These are phyloP conservation scores for Cantharis rufa DNA, from an alignment of 2,888 invertebrate species.

Conservation along the genomic window DNA sequence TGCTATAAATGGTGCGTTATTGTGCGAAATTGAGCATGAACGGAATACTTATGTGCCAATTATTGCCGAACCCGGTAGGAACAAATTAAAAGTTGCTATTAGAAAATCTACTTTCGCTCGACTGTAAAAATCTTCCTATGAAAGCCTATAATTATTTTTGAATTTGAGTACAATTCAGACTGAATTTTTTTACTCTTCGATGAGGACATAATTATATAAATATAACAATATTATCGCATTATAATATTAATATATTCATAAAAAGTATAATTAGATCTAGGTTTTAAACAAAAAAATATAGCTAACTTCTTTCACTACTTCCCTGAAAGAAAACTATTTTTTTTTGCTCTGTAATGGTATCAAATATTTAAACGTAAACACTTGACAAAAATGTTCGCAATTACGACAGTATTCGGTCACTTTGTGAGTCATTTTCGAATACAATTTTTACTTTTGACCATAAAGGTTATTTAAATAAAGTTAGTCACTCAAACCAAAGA, in stretches of 20 bases:
- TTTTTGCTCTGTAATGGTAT: too few relatives aligned
- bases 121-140: background rate
- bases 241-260: too few relatives aligned
- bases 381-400: background rate
- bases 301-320: too few relatives aligned
- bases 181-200: background rate
- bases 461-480: background rate
- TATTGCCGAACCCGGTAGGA: background rate
- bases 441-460: background rate
- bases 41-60: background rate
- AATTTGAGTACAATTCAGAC: background rate
- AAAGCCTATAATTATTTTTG: background rate
- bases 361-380: too few relatives aligned
- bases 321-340: too few relatives aligned
- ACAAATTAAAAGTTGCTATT: background rate
- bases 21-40: background rate
- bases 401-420: too few relatives aligned
- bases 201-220: too few relatives aligned
- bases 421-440: background rate
- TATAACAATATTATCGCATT: too few relatives aligned
- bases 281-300: too few relatives aligned
- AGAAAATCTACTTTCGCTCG: background rate
- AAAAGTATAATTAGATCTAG: too few relatives aligned
- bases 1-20: background rate
- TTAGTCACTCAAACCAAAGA: background rate